phyloP scores from a whole-genome alignment of 2,797 vertebrate genomes.

The Ptychadena robeensis region DNA sequence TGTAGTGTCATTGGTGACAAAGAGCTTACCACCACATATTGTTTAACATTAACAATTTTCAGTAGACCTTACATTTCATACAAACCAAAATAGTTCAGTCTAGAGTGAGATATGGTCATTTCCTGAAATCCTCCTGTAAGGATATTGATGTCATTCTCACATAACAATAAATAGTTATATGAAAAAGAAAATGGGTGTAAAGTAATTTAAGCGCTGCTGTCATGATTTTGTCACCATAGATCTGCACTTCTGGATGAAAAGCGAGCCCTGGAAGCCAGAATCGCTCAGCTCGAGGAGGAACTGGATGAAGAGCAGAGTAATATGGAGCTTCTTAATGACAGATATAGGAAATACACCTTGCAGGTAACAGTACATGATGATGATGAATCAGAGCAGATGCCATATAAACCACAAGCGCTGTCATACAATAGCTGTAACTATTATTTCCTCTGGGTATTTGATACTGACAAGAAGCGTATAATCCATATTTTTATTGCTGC shows the following conservation, averaged over 20 bases:
- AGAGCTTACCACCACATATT: too few relatives aligned
- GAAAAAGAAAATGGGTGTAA: neutral
- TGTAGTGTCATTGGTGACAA: too few relatives aligned
- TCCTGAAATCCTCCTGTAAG: too few relatives aligned
- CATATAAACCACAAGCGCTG: neutral
- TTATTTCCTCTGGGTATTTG: neutral
- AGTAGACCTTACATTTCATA: too few relatives aligned
- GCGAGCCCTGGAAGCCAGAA: slow-evolving; percentile 83
- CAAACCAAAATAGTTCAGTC: too few relatives aligned
- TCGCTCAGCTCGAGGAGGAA: slow-evolving; percentile 88
- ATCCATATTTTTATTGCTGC: neutral
- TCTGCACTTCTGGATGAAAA: slow-evolving; percentile 84
- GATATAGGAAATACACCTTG: slow-evolving; percentile 82
- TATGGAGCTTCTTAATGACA: slow-evolving; percentile 82
- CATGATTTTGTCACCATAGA: slow-evolving; percentile 67
- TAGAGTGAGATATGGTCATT: too few relatives aligned
- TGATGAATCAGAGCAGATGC: neutral
- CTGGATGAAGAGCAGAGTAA: slow-evolving; percentile 91
- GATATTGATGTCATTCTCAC: too few relatives aligned
- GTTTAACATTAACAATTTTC: too few relatives aligned
- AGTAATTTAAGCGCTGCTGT: neutral
- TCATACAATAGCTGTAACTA: neutral
- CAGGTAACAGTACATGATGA: slow-evolving; percentile 78
- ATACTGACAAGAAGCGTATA: neutral
- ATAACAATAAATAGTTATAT: too few relatives aligned